Conservation (phyloP, 92 coral and sea anemone species). For the Zoanthus solanderi region DNA sequence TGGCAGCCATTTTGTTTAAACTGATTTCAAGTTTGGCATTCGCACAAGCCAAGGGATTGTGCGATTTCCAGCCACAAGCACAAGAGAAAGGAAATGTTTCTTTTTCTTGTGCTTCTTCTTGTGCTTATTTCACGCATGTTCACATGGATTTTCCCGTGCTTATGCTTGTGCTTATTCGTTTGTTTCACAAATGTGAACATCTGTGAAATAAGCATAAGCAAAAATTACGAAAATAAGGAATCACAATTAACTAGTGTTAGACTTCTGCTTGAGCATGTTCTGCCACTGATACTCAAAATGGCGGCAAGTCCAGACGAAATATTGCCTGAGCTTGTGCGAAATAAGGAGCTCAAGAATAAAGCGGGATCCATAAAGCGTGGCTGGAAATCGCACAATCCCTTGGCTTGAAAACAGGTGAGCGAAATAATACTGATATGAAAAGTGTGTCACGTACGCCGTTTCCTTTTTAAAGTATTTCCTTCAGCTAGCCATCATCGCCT, state of each 20-base stretch:
- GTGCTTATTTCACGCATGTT: too few species aligned
- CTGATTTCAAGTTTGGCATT: too few species aligned
- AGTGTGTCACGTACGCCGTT: not conserved
- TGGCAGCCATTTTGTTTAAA: too few species aligned
- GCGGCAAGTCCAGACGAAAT: constrained; percentile 26
- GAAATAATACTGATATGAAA: not conserved
- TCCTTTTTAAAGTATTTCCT: not conserved
- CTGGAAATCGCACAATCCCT: constrained; percentile 17
- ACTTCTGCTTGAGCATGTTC: constrained; percentile 13
- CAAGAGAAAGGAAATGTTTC: too few species aligned
- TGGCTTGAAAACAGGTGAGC: constrained; percentile 33
- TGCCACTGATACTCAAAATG: constrained; percentile 1
- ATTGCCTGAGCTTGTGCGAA: constrained; percentile 27
- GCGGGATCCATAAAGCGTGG: constrained; percentile 9
- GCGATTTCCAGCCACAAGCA: too few species aligned
- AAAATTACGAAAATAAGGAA: not conserved
- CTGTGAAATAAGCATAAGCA: not conserved
- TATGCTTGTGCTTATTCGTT: not conserved
- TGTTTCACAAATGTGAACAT: too few species aligned
- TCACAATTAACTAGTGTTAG: not conserved
- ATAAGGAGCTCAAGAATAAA: not conserved
- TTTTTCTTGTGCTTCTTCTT: too few species aligned
- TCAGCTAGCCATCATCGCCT: not conserved
- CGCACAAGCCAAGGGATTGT: too few species aligned
- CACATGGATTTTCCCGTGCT: too few species aligned